A percentile compares a stretch with the other conserved stretches of the same genome.
phyloP scores from a whole-genome alignment of 2,797 vertebrate species.

The Halcyon leucocephala region DNA sequence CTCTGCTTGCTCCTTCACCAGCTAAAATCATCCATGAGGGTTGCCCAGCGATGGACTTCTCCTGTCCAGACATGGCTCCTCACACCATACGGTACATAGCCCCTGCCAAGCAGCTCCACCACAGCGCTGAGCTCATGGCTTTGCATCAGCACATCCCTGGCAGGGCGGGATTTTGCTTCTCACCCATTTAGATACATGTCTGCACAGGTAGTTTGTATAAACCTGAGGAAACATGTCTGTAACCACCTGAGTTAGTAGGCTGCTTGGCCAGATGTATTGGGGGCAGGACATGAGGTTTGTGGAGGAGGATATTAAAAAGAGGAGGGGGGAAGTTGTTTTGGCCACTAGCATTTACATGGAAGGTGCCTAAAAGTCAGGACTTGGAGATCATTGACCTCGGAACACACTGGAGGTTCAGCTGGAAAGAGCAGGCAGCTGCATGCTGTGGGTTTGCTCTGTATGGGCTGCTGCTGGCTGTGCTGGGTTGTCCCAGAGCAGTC shows the following conservation, averaged over 20 bases:
- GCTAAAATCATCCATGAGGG: background rate
- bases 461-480: background rate
- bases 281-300: background rate
- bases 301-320: background rate
- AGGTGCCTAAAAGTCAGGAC: background rate
- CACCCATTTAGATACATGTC: accelerated
- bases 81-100: accelerated
- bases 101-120: background rate
- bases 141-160: background rate
- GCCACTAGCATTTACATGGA: background rate
- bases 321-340: accelerated
- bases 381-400: background rate
- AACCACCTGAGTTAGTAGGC: background rate
- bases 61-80: background rate
- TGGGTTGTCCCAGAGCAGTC: background rate
- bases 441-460: background rate
- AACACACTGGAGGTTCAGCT: background rate
- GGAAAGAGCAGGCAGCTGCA: background rate
- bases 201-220: background rate
- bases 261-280: background rate
- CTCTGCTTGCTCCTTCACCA: background rate
- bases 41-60: background rate
- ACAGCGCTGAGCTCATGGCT: background rate
- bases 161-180: background rate
- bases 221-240: background rate